Base-by-base conservation (phyloP, 2,888 invertebrate genomes). In the Drosophila pseudotalamancana region DNA sequence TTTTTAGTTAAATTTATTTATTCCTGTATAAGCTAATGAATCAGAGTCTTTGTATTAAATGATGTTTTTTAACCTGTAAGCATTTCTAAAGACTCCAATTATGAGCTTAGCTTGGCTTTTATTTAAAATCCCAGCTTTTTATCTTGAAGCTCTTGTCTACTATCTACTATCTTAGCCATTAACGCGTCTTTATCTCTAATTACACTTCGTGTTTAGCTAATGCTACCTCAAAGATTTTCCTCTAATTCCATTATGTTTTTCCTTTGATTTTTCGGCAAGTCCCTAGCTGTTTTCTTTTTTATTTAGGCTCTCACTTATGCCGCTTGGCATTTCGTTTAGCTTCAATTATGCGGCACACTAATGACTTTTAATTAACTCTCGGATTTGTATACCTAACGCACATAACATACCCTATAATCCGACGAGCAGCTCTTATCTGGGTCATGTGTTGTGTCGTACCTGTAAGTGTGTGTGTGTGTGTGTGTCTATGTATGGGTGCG, bases 301-400 rank as follows among this genome's bases (percentile, higher is more conserved):
- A n/a, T n/a, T 29, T 29, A 29, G 43, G 14, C 14, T 16, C 14
- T 14, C 40, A 32, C 11, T 65, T 65, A 57, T 53, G 19, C 57
- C 21, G 43, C 54, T 19, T 60, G 50, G 46, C 59, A 42, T 64
- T 60, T 54, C 34, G 50, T 73, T 85, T 64, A 74, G 65, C 62
- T 68, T 72, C 85, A 84, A 78, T 79, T 78, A 81, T 56, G 57
- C 65, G 53, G 51, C 62, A 59, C 67, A 69, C 87, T 87, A 87
- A 83, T 87, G 85, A 79, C 79, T 82, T 87, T 85, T 83, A 83
- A 83, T 83, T 85, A 83, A 79, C 70, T 72, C 77, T 61, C 49
- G 74, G 85, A 83, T 87, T 85, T 79, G 87, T 81, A 69, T 69
- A 54, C 65, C 49, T 34, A 76, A 65, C 54, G 54, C 75, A 68